Conservation (phyloP, 2,888 invertebrate genomes). For the Dolomedes plantarius region DNA sequence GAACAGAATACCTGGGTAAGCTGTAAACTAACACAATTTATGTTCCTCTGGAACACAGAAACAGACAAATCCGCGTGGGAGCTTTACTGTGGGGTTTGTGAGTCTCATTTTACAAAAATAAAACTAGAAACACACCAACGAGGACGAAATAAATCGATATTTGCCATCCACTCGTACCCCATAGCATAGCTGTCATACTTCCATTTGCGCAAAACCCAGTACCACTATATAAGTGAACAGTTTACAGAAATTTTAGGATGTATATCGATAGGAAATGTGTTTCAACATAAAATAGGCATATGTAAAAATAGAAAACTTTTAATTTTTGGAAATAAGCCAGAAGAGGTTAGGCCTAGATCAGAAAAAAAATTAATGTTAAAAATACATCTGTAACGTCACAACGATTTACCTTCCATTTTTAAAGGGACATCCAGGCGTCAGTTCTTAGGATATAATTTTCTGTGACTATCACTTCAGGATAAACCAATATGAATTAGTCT, state of each 20-base stretch:
- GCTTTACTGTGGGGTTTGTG: neutral
- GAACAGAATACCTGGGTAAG: neutral
- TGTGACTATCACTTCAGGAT: neutral
- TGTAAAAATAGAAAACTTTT: conserved; percentile 2
- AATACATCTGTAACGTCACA: neutral
- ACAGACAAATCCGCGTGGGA: neutral
- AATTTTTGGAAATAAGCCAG: conserved; percentile 4
- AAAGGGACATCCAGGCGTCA: neutral
- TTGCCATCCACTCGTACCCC: neutral
- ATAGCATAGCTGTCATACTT: neutral
- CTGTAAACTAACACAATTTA: neutral
- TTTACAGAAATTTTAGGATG: neutral
- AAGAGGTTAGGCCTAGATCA: neutral
- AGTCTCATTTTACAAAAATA: conserved; percentile 2
- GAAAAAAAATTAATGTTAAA: neutral
- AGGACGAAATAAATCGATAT: neutral
- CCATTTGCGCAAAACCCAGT: neutral
- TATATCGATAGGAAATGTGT: neutral
- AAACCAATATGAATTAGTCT: neutral
- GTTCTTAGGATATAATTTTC: neutral
- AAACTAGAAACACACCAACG: neutral
- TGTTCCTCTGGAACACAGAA: neutral
- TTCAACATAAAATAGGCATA: neutral
- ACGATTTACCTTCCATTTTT: conserved; percentile 7
- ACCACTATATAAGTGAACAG: neutral